Evolutionary conservation across 2,888 invertebrate species (phyloP), one percentile per base, ranked within the genome.

Genomic region (Agonopterix subpropinquella): DNA sequence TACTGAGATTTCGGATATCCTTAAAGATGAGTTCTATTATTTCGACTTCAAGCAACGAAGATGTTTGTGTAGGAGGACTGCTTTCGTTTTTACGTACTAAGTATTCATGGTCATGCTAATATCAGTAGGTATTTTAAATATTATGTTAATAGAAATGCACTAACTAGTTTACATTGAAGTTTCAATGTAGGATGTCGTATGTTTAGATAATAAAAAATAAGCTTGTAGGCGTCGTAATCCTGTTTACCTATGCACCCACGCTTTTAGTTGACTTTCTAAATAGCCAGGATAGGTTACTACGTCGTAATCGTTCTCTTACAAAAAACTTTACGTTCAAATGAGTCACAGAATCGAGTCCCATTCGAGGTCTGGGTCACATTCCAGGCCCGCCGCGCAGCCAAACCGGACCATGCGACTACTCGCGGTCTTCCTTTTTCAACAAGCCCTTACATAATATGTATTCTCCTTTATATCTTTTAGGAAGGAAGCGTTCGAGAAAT

Each of bases 311-410:
- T 56, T 69, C 65, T 65, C 65, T 62, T 67, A 57, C 48, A 41
- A 65, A 51, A 52, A 53, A 48, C 41, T 45, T 63, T 67, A 58
- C 64, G 64, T 71, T 68, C 64, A 28, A 62, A 63, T 86, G 87
- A 86, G 79, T 87, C 87, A 87, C 73, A 69, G 64, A 61, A 58
- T 68, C 70, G 70, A 68, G 70, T 77, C 77, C 80, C 77, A 67
- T 28, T 67, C 67, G 77, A 70, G 75, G 80, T 81, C 77, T 85
- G 85, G 87, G 85, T 86, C 81, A 84, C 87, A 88, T 88, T 86
- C 87, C 85, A 74, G 74, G 45, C 47, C 47, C 56, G 58, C 56
- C 62, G 62, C 57, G 62, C 57, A 65, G 66, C 68, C 61, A 76
- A 77, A 77, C 77, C 77, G 77, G 77, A 68, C 73, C 58, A 62